Base-by-base conservation (phyloP, 2,888 invertebrate species). In the Calameuta filiformis region DNA sequence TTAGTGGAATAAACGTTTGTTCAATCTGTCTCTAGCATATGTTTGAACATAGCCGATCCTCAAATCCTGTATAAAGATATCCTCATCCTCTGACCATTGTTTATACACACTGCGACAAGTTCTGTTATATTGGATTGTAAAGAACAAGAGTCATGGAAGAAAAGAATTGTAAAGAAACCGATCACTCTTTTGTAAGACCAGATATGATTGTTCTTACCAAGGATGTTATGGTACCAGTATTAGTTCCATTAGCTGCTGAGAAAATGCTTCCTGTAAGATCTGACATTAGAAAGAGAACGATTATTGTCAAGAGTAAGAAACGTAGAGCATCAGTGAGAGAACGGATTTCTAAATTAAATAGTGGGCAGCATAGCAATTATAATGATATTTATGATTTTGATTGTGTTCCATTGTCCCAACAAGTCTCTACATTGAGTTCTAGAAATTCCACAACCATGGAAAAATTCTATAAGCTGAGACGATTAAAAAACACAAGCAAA, bases 371-470 rank as follows among this genome's bases (percentile, higher is more conserved):
- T 9, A 56, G 9, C 15, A 40, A 40, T 1, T 40, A 15, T 56
- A 56, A 56, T 9, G 23, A 23, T 56, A 56, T 56, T 23, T 56
- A 2, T 56, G 23, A 23, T 23, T 56, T 56, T 56, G 75, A 77
- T 23, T 37, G 35, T 35, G 74, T 68, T 77, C 73, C 35, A 31
- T 33, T 68, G 33, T 75, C 71, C 69, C 77, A 71, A 56, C 15
- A 23, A 56, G 23, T 56, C 15, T 56, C 56, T 23, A 56, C 56
- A 2, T 9, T 56, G 56, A 23, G 56, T 56, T 23, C 56, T 56
- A 56, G 23, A 56, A 56, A 56, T 56, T 56, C 56, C 3, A 23
- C 23, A 23, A 56, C 23, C 23, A 56, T 56, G 9, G 56, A 56
- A 56, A 56, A 23, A 23, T 56, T 56, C 56, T 56, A 23, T 56